phyloP scores from a whole-genome alignment of 1,140 invertebrate species.

The Druon quercuslanigerum region DNA sequence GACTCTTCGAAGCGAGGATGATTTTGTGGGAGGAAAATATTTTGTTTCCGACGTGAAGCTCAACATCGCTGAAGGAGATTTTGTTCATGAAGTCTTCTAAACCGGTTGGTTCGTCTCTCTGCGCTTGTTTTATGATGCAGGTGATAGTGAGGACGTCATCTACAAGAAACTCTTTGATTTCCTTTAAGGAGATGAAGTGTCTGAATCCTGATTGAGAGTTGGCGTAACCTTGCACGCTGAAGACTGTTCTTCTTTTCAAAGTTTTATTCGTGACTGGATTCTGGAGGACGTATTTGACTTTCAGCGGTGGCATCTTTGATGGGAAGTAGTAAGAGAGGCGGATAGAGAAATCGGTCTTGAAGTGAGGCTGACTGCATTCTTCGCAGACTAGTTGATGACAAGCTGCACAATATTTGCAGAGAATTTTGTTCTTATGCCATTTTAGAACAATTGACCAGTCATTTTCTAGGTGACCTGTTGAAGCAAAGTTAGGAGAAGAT shows the following conservation, averaged over 20 bases:
- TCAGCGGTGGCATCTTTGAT: not conserved
- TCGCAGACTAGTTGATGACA: not conserved
- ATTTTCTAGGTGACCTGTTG: not conserved
- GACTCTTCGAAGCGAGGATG: constrained; percentile 19
- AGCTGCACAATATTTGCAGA: not conserved
- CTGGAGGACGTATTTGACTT: not conserved
- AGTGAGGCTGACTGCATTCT: not conserved
- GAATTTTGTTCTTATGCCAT: not conserved
- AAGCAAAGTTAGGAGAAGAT: not conserved
- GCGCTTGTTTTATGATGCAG: not conserved
- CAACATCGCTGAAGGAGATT: not conserved
- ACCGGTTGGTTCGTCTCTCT: not conserved
- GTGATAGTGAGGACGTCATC: not conserved
- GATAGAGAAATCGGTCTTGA: not conserved
- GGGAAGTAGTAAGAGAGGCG: not conserved
- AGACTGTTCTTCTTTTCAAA: not conserved
- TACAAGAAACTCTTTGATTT: not conserved
- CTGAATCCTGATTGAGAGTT: not conserved
- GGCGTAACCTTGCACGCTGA: not conserved
- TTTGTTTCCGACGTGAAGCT: not conserved
- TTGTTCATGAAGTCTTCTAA: not conserved
- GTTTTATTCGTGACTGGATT: not conserved
- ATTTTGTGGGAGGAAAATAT: constrained; percentile 21
- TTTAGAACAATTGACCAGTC: not conserved
- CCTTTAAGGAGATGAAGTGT: not conserved